Evolutionary conservation across 1,140 invertebrate genomes (phyloP), one percentile per base, ranked within the genome.

Genomic region (Onthophagus taurus): DNA sequence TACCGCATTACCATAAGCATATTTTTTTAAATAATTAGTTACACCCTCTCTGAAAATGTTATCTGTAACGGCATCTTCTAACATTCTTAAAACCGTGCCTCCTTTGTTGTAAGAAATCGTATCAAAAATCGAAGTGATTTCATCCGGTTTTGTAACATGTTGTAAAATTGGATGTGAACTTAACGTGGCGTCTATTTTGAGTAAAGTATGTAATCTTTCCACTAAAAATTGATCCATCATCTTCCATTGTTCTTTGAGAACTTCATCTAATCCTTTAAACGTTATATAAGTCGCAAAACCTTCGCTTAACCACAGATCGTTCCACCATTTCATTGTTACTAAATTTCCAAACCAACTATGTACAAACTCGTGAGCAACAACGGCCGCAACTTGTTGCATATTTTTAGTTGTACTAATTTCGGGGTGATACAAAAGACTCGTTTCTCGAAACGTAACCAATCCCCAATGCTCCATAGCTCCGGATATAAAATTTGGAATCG

Each of bases 391-490:
- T 48, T 76, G 68, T 59, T 89, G 79, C 58, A 84, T 83, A 53
- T 89, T 85, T 1, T 57, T 60, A 1, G 80, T 74, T 0, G 89
- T 88, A 34, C 81, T 83, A 1, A 68, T 72, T 1, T 58, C 60
- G 11, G 72, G 57, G 53, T 89, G 79, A 42, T 81, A 88, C 2
- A 96, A 68, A 42, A 97, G 70, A 39, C 80, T 78, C 0, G 81
- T 81, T 70, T 96, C 91, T 42, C 89, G 71, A 57, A 77, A 89
- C 2, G 85, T 89, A 1, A 90, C 78, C 2, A 89, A 64, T 18
- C 86, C 86, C 87, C 91, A 96, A 68, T 96, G 90, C 66, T 96
- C 93, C 81, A 96, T 97, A 0, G 91, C 92, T 5, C 89, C 92
- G 2, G 90, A 89, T 1, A 85, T 82, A 71, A 96, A 97, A 67